Evolutionary conservation across 2,888 invertebrate genomes (phyloP).

Genomic region (Rhyacophila evoluta): DNA sequence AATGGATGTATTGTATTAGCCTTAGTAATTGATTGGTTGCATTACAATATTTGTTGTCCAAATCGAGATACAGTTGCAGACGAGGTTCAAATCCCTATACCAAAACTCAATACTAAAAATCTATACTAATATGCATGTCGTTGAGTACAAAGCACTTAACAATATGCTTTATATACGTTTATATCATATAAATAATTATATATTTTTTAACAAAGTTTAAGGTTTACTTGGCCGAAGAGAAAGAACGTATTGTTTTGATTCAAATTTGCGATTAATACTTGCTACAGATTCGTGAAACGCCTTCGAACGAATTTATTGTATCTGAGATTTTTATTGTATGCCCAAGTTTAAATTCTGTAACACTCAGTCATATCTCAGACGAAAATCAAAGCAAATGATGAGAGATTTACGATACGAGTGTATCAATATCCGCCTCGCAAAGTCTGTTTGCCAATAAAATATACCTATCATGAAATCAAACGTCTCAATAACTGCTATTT

Average conservation of each 20-base stretch:
- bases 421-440: slow-evolving; percentile 4
- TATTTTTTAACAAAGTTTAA: no score
- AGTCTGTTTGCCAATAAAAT: slow-evolving; percentile 7
- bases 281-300: slow-evolving; percentile 1
- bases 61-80: no score
- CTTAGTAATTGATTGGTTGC: no score
- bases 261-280: neutral
- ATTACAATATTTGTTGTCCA: no score
- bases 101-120: no score
- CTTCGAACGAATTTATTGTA: neutral
- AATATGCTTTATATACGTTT: no score
- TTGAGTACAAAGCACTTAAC: no score
- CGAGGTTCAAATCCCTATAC: no score
- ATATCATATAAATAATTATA: no score
- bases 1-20: no score
- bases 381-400: slow-evolving; percentile 13
- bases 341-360: neutral
- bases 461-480: neutral
- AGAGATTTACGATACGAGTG: slow-evolving; percentile 10
- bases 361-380: neutral
- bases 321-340: slow-evolving; percentile 14
- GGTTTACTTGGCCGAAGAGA: neutral
- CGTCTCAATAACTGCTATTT: slow-evolving; percentile 14
- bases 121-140: no score
- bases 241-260: neutral